phyloP scores from a whole-genome alignment of 2,113 vertebrate species.

The Chionis minor region DNA sequence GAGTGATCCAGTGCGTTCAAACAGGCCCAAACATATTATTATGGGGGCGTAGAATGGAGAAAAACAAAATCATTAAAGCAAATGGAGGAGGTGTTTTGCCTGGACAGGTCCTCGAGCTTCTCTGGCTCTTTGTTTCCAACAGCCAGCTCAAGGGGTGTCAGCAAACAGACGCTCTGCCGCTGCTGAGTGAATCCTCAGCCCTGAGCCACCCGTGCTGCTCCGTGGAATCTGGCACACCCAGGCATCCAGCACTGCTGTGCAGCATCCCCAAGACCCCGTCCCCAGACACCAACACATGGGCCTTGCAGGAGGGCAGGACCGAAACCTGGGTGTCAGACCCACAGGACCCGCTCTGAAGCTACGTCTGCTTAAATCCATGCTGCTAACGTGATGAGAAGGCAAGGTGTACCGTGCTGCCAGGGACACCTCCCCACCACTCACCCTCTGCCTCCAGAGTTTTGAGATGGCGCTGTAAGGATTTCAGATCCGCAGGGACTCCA shows the following conservation, averaged over 20 bases:
- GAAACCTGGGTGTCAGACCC: accelerated
- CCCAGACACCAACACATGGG: accelerated
- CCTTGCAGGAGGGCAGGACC: background rate
- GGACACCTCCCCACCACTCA: background rate
- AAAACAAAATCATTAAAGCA: slow-evolving; percentile 48
- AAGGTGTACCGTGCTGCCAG: background rate
- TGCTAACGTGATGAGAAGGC: background rate
- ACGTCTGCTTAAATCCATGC: background rate
- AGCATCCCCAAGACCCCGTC: background rate
- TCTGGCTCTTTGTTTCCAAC: background rate
- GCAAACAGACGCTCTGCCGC: background rate
- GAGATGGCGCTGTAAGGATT: background rate
- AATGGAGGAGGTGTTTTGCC: slow-evolving; percentile 29
- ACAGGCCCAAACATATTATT: slow-evolving; percentile 32
- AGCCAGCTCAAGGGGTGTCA: background rate
- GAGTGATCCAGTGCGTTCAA: background rate
- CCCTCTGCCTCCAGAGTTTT: background rate
- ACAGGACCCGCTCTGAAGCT: background rate
- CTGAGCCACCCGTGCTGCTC: background rate
- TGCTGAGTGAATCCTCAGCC: accelerated
- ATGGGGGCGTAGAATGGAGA: slow-evolving; percentile 10
- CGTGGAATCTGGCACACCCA: background rate
- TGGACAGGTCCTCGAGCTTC: background rate
- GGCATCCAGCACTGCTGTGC: background rate
- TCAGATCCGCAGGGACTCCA: background rate